Conservation (phyloP, 2,113 vertebrate species). For the Theristicus caerulescens region DNA sequence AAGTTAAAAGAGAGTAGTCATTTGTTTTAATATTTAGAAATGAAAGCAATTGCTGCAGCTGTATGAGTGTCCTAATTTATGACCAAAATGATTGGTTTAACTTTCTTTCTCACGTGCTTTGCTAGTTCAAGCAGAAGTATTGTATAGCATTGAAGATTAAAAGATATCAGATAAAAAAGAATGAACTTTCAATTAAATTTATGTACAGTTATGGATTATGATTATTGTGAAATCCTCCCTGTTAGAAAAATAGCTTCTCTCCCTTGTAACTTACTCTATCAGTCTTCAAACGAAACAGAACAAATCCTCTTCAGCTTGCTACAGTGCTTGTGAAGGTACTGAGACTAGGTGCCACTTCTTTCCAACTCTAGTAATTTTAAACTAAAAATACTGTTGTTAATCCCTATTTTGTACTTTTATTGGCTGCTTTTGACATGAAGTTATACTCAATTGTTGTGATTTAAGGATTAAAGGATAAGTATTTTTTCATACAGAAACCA, state of each 20-base stretch:
- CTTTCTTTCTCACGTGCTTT: background rate
- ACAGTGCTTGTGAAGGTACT: background rate
- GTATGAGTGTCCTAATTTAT: background rate
- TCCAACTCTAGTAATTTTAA: constrained; percentile 7
- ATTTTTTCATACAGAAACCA: background rate
- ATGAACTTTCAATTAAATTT: constrained; percentile 40
- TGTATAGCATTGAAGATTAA: background rate
- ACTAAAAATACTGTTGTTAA: constrained; percentile 25
- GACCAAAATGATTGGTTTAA: background rate
- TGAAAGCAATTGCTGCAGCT: background rate
- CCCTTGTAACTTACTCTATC: background rate
- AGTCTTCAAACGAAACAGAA: background rate
- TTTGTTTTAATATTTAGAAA: constrained; percentile 59
- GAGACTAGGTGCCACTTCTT: background rate
- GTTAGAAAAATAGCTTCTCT: constrained; percentile 20
- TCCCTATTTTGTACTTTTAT: constrained; percentile 22
- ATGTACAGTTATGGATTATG: constrained; percentile 5
- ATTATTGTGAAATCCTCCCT: background rate
- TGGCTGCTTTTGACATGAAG: background rate
- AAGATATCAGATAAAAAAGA: constrained; percentile 1
- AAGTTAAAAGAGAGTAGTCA: constrained; percentile 37
- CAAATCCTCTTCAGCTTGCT: constrained; percentile 7
- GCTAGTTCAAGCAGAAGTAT: background rate
- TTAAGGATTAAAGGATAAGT: constrained; percentile 40
- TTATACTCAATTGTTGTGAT: constrained; percentile 2